Conservation (phyloP, 2,113 vertebrate genomes). For the Oceanites oceanicus region DNA sequence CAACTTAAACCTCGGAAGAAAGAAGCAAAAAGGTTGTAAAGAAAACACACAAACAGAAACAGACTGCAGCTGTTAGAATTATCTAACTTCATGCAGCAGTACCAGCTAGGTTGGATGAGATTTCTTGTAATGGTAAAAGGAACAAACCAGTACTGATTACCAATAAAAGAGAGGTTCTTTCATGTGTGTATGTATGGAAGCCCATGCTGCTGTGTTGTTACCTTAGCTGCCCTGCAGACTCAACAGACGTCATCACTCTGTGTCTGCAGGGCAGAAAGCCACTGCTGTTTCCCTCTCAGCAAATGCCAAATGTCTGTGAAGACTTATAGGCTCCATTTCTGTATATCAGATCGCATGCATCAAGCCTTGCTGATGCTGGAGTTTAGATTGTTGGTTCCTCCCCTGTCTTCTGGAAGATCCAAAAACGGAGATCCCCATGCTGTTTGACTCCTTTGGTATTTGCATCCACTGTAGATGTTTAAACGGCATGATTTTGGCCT, state of each 20-base stretch:
- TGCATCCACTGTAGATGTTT: not conserved
- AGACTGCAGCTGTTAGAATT: not conserved
- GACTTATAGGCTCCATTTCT: not conserved
- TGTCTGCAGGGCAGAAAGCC: not conserved
- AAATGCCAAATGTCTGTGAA: not conserved
- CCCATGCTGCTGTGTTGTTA: not conserved
- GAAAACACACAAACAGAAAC: not conserved
- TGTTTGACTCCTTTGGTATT: not conserved
- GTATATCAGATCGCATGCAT: rapidly evolving
- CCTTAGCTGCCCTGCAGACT: not conserved
- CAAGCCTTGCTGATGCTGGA: not conserved
- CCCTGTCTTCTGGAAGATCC: not conserved
- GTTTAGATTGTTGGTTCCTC: not conserved
- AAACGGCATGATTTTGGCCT: not conserved
- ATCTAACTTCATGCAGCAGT: not conserved
- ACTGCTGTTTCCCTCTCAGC: not conserved
- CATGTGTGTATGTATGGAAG: not conserved
- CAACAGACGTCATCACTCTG: rapidly evolving
- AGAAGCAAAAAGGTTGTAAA: not conserved
- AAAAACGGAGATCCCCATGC: rapidly evolving
- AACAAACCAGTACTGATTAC: not conserved
- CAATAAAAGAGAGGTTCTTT: not conserved
- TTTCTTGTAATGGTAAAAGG: not conserved
- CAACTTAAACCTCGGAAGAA: not conserved
- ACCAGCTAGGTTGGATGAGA: not conserved